A percentile compares a stretch with the other conserved stretches of the same genome.
These are phyloP conservation scores for Mechanitis messenoides DNA, from an alignment of 2,888 invertebrate genomes.

Conservation along the genomic window DNA sequence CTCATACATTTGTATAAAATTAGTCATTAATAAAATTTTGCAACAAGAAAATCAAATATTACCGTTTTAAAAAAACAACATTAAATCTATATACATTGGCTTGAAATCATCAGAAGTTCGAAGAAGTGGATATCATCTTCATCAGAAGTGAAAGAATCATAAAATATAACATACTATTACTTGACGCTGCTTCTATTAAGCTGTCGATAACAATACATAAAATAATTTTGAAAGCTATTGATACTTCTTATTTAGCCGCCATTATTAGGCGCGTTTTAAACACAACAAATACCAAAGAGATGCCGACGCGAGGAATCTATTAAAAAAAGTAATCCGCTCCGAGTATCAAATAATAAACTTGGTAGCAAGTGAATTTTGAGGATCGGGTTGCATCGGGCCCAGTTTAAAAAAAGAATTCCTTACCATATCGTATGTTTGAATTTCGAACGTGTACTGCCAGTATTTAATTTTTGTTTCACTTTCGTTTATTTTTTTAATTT, in stretches of 20 bases:
- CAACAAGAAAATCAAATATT: no score
- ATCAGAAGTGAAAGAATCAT: no score
- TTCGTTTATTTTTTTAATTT: slow-evolving; percentile 34
- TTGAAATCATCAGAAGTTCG: no score
- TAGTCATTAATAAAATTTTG: no score
- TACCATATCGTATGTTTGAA: slow-evolving; percentile 57
- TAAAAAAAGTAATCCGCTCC: slow-evolving; percentile 56
- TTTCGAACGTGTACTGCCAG: slow-evolving; percentile 68
- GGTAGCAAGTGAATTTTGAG: slow-evolving; percentile 74
- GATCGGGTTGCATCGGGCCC: slow-evolving; percentile 64
- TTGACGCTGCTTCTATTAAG: neutral
- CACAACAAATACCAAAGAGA: slow-evolving; percentile 59
- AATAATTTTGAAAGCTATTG: slow-evolving; percentile 12
- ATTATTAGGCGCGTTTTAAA: slow-evolving; percentile 54
- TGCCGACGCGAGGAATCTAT: slow-evolving; percentile 56
- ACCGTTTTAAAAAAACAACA: no score
- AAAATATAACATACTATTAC: no score
- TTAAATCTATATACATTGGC: no score
- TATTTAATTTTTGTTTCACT: slow-evolving; percentile 45
- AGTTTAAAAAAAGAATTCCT: slow-evolving; percentile 52
- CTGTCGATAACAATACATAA: slow-evolving; percentile 1
- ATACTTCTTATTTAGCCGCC: slow-evolving; percentile 49
- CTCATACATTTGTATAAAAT: no score
- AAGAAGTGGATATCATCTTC: no score
- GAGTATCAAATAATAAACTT: slow-evolving; percentile 76